Evolutionary conservation across 2,113 vertebrate species (phyloP).

Genomic region (Onychostruthus taczanowskii): DNA sequence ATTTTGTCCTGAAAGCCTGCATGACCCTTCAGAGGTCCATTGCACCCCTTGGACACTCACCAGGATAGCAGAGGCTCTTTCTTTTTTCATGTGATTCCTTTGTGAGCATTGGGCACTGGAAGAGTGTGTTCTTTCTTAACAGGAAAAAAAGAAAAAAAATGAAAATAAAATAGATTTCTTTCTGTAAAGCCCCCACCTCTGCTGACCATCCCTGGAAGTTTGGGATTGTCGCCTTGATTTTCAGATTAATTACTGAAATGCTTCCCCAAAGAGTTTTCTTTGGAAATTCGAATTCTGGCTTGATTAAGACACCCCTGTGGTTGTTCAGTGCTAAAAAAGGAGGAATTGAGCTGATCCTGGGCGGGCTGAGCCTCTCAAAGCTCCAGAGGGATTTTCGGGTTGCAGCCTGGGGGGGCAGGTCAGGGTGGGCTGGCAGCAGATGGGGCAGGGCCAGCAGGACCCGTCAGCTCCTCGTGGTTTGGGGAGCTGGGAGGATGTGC

Average conservation of each 20-base stretch:
- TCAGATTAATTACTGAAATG: neutral
- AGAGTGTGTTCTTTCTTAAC: neutral
- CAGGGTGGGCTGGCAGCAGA: neutral
- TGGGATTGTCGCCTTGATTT: neutral
- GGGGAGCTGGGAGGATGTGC: neutral
- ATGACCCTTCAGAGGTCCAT: neutral
- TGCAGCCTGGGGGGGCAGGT: accelerated
- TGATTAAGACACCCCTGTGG: neutral
- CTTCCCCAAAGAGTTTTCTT: neutral
- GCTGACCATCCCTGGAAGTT: neutral
- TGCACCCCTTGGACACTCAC: neutral
- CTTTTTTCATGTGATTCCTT: neutral
- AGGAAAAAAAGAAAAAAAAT: neutral
- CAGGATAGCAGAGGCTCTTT: neutral
- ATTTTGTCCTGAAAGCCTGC: neutral
- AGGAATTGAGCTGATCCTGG: accelerated
- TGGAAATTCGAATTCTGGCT: neutral
- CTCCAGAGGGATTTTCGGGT: accelerated
- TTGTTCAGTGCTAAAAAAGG: neutral
- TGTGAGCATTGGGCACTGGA: neutral
- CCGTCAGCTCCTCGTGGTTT: neutral
- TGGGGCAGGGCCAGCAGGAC: neutral
- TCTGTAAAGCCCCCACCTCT: neutral
- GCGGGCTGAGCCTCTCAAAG: accelerated
- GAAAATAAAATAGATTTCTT: neutral